Evolutionary conservation across 2,888 invertebrate genomes (phyloP).

Genomic region (Drosophila atroscutellata): DNA sequence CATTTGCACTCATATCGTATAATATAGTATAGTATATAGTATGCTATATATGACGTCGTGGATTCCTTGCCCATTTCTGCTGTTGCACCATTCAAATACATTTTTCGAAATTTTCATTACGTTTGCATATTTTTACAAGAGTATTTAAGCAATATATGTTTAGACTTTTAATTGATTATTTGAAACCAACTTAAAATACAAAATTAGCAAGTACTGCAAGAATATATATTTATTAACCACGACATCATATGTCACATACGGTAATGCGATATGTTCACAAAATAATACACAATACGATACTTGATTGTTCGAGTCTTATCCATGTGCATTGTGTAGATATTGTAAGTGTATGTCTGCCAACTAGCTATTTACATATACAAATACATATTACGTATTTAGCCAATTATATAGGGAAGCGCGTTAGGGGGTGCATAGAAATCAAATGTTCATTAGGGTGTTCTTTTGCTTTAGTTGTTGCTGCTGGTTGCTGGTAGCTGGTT

Average conservation of each 20-base stretch:
- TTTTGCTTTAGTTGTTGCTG: constrained; percentile 39
- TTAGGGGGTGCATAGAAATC: constrained; percentile 66
- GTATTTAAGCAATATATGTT: constrained; percentile 66
- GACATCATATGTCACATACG: constrained; percentile 84
- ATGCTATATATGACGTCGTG: constrained; percentile 83
- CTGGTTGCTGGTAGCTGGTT: constrained; percentile 23
- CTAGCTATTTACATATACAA: constrained; percentile 53
- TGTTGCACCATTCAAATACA: constrained; percentile 38
- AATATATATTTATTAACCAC: constrained; percentile 69
- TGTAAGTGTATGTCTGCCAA: constrained; percentile 22
- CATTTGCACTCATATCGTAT: constrained; percentile 9
- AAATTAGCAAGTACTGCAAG: constrained; percentile 68
- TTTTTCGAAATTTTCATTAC: constrained; percentile 54
- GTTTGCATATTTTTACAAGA: constrained; percentile 80
- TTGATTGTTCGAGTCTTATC: constrained; percentile 25
- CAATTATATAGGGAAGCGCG: constrained; percentile 53
- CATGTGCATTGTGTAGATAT: constrained; percentile 38
- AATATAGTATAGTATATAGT: constrained; percentile 25
- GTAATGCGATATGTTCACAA: constrained; percentile 58
- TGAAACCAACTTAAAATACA: constrained; percentile 54
- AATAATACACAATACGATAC: constrained; percentile 36
- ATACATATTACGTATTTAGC: constrained; percentile 30
- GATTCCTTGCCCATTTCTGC: constrained; percentile 63
- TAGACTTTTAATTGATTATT: constrained; percentile 31
- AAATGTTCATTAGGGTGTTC: constrained; percentile 59